Percentiles rank a stretch among this genome's conserved stretches.
These are phyloP conservation scores for Norana najaformis DNA, from an alignment of 2,888 invertebrate genomes.

Conservation along the genomic window DNA sequence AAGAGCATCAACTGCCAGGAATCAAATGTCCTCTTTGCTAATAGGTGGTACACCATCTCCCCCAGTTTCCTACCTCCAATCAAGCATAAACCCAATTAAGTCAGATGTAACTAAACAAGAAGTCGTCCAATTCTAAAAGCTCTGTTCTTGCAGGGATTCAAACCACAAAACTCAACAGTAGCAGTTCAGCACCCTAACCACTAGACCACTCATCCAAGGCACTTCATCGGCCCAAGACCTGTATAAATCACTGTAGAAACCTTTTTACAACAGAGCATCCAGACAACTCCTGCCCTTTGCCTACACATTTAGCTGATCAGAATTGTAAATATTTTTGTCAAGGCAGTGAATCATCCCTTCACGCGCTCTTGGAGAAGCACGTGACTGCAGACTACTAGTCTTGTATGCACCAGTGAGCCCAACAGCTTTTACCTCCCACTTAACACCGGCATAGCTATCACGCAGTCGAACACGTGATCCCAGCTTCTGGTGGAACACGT, in stretches of 20 bases:
- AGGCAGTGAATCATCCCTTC: neutral
- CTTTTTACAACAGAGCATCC: neutral
- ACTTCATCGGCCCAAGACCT: neutral
- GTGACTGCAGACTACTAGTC: too few species aligned
- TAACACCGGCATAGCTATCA: neutral
- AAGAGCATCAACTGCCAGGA: too few species aligned
- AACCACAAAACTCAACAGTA: too few species aligned
- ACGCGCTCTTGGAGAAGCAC: too few species aligned
- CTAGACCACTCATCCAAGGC: neutral
- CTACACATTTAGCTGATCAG: neutral
- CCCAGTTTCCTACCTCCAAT: neutral
- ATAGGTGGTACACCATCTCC: neutral
- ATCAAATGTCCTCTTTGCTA: too few species aligned
- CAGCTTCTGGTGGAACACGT: neutral
- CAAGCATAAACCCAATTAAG: neutral
- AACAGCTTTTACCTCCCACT: neutral
- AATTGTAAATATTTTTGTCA: neutral
- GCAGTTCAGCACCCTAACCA: neutral
- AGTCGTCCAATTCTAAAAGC: neutral
- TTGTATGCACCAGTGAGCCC: neutral
- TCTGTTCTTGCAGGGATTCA: neutral
- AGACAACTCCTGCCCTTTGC: neutral
- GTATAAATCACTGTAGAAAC: too few species aligned
- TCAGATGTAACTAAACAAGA: neutral
- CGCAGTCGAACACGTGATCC: neutral